These are phyloP conservation scores for Zelleria hepariella DNA, from an alignment of 2,888 invertebrate species.

Conservation along the genomic window DNA sequence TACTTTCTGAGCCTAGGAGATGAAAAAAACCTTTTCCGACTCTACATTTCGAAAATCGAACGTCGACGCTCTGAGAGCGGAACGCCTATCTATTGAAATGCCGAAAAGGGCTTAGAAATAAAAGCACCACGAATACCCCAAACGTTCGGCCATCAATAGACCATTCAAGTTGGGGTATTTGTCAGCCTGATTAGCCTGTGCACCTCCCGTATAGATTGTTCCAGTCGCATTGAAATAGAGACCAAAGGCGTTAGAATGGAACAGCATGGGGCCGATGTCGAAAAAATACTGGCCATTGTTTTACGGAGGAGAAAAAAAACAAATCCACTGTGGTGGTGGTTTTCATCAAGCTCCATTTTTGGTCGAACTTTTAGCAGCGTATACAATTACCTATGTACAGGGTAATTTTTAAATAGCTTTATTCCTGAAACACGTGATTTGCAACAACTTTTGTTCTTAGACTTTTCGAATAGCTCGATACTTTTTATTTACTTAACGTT, in stretches of 20 bases:
- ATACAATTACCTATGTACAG: too few relatives aligned
- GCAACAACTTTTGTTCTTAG: too few relatives aligned
- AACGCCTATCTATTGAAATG: constrained; percentile 68
- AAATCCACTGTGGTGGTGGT: neutral
- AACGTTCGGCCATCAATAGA: constrained; percentile 50
- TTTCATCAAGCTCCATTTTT: neutral
- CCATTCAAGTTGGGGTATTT: constrained; percentile 63
- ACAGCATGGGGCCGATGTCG: constrained; percentile 44
- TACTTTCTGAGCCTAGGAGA: too few relatives aligned
- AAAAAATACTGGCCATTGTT: neutral
- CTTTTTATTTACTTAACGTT: too few relatives aligned
- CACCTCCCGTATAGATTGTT: constrained; percentile 34
- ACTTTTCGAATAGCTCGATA: too few relatives aligned
- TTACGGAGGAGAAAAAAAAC: neutral
- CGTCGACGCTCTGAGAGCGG: constrained; percentile 26
- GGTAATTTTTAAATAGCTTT: too few relatives aligned
- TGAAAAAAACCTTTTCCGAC: constrained; percentile 23
- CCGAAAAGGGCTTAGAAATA: constrained; percentile 64
- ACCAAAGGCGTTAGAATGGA: constrained; percentile 44
- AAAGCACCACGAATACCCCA: constrained; percentile 37
- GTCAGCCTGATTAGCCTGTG: constrained; percentile 66
- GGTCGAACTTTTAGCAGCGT: constrained; percentile 3
- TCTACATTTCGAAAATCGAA: constrained; percentile 58
- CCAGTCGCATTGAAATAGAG: constrained; percentile 20
- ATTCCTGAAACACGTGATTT: too few relatives aligned